phyloP scores from a whole-genome alignment of 2,888 invertebrate species.

The Latheticus oryzae region DNA sequence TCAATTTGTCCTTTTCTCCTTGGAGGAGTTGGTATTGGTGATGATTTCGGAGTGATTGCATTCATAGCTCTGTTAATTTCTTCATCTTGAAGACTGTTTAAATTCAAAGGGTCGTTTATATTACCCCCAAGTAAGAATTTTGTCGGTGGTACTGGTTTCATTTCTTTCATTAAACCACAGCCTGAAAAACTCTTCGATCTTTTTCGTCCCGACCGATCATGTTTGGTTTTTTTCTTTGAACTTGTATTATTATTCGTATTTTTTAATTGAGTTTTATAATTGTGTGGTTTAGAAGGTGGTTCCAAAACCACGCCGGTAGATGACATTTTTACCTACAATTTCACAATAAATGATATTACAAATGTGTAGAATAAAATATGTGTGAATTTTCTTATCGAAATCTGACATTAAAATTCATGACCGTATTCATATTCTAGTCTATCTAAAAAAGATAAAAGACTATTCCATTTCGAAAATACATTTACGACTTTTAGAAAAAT shows the following conservation, averaged over 20 bases:
- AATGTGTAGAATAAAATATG: too few relatives aligned
- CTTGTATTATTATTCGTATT: conserved; percentile 43
- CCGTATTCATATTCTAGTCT: too few relatives aligned
- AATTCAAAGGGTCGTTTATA: conserved; percentile 93
- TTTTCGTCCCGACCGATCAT: conserved; percentile 71
- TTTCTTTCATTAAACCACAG: conserved; percentile 66
- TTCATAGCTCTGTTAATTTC: conserved; percentile 81
- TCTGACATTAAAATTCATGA: too few relatives aligned
- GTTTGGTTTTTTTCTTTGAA: conserved; percentile 59
- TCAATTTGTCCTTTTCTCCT: conserved; percentile 84
- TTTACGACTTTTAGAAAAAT: too few relatives aligned
- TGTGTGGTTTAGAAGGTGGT: conserved; percentile 58
- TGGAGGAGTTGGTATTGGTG: conserved; percentile 88
- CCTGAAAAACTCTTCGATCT: conserved; percentile 76
- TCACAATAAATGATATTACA: too few relatives aligned
- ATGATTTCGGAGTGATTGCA: conserved; percentile 92
- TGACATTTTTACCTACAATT: conserved; percentile 63
- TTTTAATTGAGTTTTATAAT: conserved; percentile 43
- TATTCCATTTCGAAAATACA: too few relatives aligned
- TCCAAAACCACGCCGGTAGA: conserved; percentile 64
- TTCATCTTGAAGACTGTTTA: conserved; percentile 86
- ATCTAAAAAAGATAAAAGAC: neutral
- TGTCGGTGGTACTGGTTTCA: conserved; percentile 87
- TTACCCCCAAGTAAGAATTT: conserved; percentile 95
- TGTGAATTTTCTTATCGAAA: too few relatives aligned